Conservation (phyloP, 1,140 invertebrate species). For the Hestina assimilis region DNA sequence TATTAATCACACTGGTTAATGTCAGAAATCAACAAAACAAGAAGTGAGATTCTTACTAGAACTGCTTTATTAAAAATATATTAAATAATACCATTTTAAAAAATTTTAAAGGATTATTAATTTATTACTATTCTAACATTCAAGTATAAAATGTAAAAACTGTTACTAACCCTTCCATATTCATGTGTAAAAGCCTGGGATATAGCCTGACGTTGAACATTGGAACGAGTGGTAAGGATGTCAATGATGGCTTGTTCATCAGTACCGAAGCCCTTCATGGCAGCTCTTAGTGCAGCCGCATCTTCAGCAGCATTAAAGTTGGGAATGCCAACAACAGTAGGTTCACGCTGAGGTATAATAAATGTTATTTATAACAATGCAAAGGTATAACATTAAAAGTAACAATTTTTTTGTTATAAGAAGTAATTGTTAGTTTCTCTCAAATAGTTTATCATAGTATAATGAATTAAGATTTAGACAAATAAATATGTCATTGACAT, state of each 20-base stretch:
- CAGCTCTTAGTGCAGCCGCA: slow-evolving; percentile 82
- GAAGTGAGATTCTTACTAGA: too few species aligned
- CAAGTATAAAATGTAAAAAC: not conserved
- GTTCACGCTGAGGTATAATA: slow-evolving; percentile 65
- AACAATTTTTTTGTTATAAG: not conserved
- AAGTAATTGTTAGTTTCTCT: not conserved
- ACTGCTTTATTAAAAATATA: not conserved
- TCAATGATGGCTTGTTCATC: slow-evolving; percentile 88
- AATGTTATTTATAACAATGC: not conserved
- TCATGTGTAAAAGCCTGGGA: slow-evolving; percentile 83
- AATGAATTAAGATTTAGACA: too few species aligned
- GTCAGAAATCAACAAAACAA: too few species aligned
- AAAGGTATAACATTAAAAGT: not conserved
- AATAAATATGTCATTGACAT: too few species aligned
- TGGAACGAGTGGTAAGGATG: slow-evolving; percentile 82
- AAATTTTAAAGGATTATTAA: too few species aligned
- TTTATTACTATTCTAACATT: too few species aligned
- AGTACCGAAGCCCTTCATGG: slow-evolving; percentile 89
- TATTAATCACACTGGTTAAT: too few species aligned
- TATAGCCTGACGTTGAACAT: slow-evolving; percentile 84
- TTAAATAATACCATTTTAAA: not conserved
- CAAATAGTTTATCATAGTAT: too few species aligned
- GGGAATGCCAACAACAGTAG: slow-evolving; percentile 80
- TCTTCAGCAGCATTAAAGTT: slow-evolving; percentile 84
- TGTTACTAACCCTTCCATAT: slow-evolving; percentile 83